Evolutionary conservation across 2,797 vertebrate species (phyloP), one percentile per base, ranked within the genome.

Genomic region (Halcyon leucocephala): DNA sequence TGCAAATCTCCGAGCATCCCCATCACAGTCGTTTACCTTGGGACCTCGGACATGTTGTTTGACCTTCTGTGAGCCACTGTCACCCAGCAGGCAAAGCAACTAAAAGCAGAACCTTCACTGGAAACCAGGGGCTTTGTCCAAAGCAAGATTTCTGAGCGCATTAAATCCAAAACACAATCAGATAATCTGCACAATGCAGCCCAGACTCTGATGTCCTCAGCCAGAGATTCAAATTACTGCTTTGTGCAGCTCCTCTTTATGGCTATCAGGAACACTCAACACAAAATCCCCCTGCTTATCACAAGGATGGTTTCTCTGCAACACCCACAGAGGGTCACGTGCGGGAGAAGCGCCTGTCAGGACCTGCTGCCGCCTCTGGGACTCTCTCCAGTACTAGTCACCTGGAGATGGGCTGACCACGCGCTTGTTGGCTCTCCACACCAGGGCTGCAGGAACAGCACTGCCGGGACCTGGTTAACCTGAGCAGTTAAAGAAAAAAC

Each of bases 111-210:
- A 73, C 46, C 69, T 70, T 61, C 2, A 0, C 72, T 41, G 80
- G 74, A 54, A 89, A 80, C 46, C 58, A 77, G 93, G 37, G n/a
- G 64, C 67, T 82, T 71, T 6, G 66, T 55, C 79, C 72, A 72
- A 85, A 54, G 54, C 80, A 55, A 58, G 88, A n/a, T 28, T 91
- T 86, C 83, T 61, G 61, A 60, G 69, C 52, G 71, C 33, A 86
- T 71, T 89, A 87, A 93, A 96, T 69, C 76, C 86, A 64, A 77
- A 85, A 64, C 78, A 78, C 64, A 70, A 29, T 37, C 83, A 87
- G 82, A 92, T 78, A n/a, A 93, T 82, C 92, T 57, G 66, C 67
- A 48, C 2, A 2, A 20, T 1, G 0, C 51, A 66, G 73, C 80
- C 35, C 49, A 3, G 1, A 81, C 84, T 91, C 86, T 77, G 81